Evolutionary conservation across 1,140 invertebrate genomes (phyloP).

Genomic region (Ceratina japonica): DNA sequence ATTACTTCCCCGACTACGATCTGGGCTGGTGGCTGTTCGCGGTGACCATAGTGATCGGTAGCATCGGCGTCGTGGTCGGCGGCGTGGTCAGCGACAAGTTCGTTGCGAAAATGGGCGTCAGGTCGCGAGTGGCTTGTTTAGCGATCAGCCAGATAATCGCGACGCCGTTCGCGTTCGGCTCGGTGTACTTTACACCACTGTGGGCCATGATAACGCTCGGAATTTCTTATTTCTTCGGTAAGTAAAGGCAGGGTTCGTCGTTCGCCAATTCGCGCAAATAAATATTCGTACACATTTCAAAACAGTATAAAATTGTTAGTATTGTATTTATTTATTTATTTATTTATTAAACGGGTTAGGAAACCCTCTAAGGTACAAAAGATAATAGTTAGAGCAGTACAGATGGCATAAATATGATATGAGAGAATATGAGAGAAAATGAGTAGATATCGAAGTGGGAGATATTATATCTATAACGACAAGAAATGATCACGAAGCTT

Average conservation of each 20-base stretch:
- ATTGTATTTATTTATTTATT: too few species aligned
- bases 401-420: too few species aligned
- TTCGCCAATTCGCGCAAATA: too few species aligned
- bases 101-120: conserved; percentile 91
- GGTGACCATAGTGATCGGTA: conserved; percentile 92
- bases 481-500: too few species aligned
- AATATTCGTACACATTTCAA: too few species aligned
- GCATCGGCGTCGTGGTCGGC: conserved; percentile 91
- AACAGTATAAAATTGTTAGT: too few species aligned
- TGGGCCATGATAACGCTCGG: conserved; percentile 92
- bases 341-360: too few species aligned
- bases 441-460: too few species aligned
- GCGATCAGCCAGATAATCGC: conserved; percentile 91
- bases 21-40: conserved; percentile 93
- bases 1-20: conserved; percentile 92
- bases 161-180: conserved; percentile 93
- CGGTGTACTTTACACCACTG: conserved; percentile 89
- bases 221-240: conserved; percentile 91
- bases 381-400: too few species aligned
- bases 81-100: conserved; percentile 94
- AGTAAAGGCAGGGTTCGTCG: conserved; percentile 58
- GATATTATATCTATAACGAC: too few species aligned
- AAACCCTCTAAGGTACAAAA: too few species aligned
- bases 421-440: too few species aligned
- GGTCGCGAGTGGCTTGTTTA: conserved; percentile 90